phyloP scores from a whole-genome alignment of 2,888 invertebrate genomes.

The Agriopis leucophaearia region DNA sequence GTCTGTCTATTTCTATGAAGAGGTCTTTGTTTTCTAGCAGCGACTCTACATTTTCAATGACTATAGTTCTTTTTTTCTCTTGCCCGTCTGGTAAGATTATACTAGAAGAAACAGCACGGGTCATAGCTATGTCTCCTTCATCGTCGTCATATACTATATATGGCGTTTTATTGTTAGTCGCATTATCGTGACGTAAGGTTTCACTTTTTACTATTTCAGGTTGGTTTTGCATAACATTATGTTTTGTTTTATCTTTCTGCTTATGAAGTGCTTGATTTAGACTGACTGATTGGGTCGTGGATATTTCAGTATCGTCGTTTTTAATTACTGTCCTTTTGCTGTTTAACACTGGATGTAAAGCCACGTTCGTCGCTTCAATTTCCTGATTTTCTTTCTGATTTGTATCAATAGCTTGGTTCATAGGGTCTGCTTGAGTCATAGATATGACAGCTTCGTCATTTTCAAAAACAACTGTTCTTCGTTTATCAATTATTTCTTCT shows the following conservation, averaged over 20 bases:
- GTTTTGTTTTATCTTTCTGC: neutral
- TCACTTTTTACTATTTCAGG: conserved; percentile 28
- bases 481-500: too few species aligned
- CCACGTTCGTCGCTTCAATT: neutral
- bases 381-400: conserved; percentile 3
- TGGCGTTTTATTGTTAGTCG: conserved; percentile 7
- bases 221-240: conserved; percentile 16
- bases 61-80: conserved; percentile 7
- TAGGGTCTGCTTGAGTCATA: conserved; percentile 26
- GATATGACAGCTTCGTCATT: conserved; percentile 31
- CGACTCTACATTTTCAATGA: conserved; percentile 8
- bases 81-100: conserved; percentile 16
- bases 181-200: conserved; percentile 18
- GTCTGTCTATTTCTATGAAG: conserved; percentile 24
- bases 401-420: conserved; percentile 4
- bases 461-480: conserved; percentile 36
- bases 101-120: conserved; percentile 40
- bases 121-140: conserved; percentile 32
- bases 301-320: conserved; percentile 39
- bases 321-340: conserved; percentile 21
- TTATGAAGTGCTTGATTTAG: conserved; percentile 9
- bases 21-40: conserved; percentile 20
- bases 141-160: conserved; percentile 39
- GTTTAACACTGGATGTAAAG: neutral
- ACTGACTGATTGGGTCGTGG: conserved; percentile 48